Evolutionary conservation across 2,797 vertebrate species (phyloP).

Genomic region (Macropus fuliginosus): DNA sequence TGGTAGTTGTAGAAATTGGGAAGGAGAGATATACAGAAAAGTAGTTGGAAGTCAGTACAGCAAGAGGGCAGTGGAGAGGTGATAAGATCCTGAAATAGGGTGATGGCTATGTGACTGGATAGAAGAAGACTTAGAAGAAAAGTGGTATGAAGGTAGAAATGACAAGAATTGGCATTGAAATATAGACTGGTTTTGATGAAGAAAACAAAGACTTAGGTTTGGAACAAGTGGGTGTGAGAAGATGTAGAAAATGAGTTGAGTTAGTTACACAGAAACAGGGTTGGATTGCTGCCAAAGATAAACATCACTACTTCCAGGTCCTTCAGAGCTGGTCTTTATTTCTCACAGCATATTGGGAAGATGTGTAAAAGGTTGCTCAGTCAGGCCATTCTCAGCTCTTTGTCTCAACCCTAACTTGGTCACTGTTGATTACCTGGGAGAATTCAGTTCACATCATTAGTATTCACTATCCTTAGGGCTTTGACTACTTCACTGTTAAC

Average conservation of each 20-base stretch:
- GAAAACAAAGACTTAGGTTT: not conserved
- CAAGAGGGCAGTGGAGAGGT: not conserved
- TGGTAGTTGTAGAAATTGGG: not conserved
- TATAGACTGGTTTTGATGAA: not conserved
- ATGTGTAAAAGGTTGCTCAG: not conserved
- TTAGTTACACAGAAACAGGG: not conserved
- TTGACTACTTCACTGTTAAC: constrained; percentile 33
- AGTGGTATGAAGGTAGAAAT: not conserved
- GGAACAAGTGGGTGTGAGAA: not conserved
- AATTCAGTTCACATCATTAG: constrained; percentile 5
- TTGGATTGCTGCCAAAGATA: not conserved
- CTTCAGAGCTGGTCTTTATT: not conserved
- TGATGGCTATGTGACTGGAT: accelerated
- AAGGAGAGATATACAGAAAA: not conserved
- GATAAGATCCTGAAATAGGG: not conserved
- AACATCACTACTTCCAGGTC: not conserved
- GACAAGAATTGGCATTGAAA: not conserved
- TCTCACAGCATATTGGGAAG: not conserved
- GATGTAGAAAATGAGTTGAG: not conserved
- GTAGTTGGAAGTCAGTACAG: not conserved
- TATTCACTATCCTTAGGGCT: constrained; percentile 32
- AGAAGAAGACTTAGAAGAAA: not conserved
- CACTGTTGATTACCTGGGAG: constrained; percentile 44
- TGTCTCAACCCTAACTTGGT: not conserved
- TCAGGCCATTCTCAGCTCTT: not conserved